Evolutionary conservation across 1,140 invertebrate genomes (phyloP).

Genomic region (Colletes gigas): DNA sequence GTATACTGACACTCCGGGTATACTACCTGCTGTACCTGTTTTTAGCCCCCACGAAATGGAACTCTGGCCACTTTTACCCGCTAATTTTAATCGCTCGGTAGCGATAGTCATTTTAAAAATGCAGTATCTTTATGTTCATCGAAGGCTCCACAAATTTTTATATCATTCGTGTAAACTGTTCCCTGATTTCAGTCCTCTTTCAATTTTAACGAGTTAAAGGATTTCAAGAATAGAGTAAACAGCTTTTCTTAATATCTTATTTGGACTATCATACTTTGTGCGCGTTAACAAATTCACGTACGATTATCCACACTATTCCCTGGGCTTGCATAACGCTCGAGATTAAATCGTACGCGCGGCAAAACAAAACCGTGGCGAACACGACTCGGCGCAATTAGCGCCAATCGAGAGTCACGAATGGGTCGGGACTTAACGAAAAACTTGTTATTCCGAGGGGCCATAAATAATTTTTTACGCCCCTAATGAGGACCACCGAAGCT

Average conservation of each 20-base stretch:
- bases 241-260: too few relatives aligned
- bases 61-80: neutral
- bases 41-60: neutral
- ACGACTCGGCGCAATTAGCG: constrained; percentile 24
- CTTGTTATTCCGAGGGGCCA: constrained; percentile 13
- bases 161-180: too few relatives aligned
- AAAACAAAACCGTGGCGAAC: neutral
- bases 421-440: constrained; percentile 18
- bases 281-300: too few relatives aligned
- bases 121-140: too few relatives aligned
- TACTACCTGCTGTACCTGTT: neutral
- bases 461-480: constrained; percentile 52
- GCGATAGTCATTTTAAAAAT: too few relatives aligned
- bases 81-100: too few relatives aligned
- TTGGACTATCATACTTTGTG: too few relatives aligned
- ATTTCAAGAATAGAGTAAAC: too few relatives aligned
- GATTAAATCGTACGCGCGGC: neutral
- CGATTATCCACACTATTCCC: neutral
- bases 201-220: too few relatives aligned
- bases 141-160: too few relatives aligned
- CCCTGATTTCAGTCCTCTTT: too few relatives aligned
- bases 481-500: constrained; percentile 52
- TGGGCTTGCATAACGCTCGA: neutral
- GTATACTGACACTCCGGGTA: neutral
- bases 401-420: constrained; percentile 37